Percentiles rank a stretch among this genome's conserved stretches.
Conservation (phyloP, 2,113 vertebrate species). For the Abramis brama region DNA sequence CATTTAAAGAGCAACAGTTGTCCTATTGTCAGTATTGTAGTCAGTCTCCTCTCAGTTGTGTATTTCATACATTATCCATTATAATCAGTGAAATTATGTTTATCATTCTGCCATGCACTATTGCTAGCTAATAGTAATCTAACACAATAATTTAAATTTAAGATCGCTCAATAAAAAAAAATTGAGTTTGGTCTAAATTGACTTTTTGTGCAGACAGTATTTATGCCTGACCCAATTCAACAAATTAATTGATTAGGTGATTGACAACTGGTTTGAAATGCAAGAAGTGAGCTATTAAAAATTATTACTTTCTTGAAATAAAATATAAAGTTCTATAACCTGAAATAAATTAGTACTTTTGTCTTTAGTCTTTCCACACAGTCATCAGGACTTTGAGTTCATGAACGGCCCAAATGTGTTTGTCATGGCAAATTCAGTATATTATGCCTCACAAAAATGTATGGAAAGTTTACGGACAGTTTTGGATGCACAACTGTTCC, state of each 20-base stretch:
- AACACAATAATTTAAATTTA: background rate
- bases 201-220: background rate
- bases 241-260: background rate
- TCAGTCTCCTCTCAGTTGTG: background rate
- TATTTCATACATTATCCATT: background rate
- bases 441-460: background rate
- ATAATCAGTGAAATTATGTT: background rate
- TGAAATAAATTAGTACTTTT: background rate
- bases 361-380: background rate
- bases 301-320: background rate
- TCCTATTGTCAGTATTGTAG: background rate
- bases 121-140: background rate
- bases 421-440: background rate
- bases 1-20: no score
- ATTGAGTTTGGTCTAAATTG: background rate
- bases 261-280: background rate
- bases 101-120: background rate
- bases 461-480: conserved; percentile 6
- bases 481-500: background rate
- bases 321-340: background rate
- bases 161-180: background rate
- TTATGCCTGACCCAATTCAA: background rate
- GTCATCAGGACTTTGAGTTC: conserved; percentile 9
- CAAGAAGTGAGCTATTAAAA: background rate
- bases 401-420: background rate